Conservation (phyloP, 2,797 vertebrate genomes). For the Schizopygopsis malacanthus region DNA sequence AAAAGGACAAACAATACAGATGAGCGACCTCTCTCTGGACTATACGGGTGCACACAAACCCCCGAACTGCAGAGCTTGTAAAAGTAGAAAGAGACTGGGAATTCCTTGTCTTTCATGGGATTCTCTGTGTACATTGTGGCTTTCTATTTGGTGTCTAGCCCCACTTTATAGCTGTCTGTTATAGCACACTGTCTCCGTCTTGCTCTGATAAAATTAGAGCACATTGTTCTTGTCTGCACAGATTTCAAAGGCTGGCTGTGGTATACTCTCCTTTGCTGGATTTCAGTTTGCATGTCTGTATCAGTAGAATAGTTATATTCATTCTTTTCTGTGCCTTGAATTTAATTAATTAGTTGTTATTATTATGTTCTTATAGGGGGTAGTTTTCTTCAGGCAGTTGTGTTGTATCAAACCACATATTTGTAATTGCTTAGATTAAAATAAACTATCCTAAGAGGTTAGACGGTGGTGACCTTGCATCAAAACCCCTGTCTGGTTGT, state of each 20-base stretch:
- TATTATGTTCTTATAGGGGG: background rate
- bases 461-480: background rate
- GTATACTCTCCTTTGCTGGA: background rate
- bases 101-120: constrained; percentile 15
- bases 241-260: constrained; percentile 7
- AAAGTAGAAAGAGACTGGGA: constrained; percentile 4
- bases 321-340: background rate
- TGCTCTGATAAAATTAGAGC: constrained; percentile 27
- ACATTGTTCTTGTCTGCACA: constrained; percentile 38
- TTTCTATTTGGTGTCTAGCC: constrained; percentile 7
- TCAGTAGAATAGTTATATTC: background rate
- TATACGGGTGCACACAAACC: constrained; percentile 6
- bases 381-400: background rate
- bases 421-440: background rate
- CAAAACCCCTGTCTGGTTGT: background rate
- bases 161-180: constrained; percentile 3
- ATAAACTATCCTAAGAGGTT: background rate
- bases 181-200: background rate
- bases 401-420: background rate
- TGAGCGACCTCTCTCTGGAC: background rate
- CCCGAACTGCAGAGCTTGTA: background rate
- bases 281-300: background rate
- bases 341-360: background rate
- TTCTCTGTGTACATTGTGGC: constrained; percentile 14
- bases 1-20: constrained; percentile 20